phyloP scores from a whole-genome alignment of 2,797 vertebrate genomes.

The Characodon lateralis region DNA sequence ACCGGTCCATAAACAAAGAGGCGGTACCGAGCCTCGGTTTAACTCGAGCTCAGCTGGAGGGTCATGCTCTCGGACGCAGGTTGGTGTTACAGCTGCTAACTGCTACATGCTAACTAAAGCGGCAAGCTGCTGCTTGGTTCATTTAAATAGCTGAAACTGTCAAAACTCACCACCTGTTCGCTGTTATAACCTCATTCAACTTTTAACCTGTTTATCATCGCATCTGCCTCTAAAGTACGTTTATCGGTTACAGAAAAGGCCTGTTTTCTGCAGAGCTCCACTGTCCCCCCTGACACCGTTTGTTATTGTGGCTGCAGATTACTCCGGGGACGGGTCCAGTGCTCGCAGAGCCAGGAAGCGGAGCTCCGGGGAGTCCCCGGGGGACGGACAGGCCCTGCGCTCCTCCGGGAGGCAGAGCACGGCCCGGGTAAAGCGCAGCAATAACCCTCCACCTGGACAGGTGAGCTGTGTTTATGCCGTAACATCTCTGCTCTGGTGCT shows the following conservation, averaged over 20 bases:
- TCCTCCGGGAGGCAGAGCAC: conserved; percentile 88
- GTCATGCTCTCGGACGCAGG: conserved; percentile 81
- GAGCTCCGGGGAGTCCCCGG: conserved; percentile 82
- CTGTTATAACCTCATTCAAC: not conserved
- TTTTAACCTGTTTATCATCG: not conserved
- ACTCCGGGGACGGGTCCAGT: conserved; percentile 76
- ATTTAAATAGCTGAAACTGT: conserved; percentile 40
- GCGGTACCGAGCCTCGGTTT: not conserved
- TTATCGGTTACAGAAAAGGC: conserved; percentile 3
- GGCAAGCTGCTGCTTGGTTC: conserved; percentile 36
- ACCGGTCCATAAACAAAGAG: not conserved
- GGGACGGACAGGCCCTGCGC: conserved; percentile 86
- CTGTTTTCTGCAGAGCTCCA: not conserved
- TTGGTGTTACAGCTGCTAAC: conserved; percentile 46
- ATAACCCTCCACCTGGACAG: conserved; percentile 77
- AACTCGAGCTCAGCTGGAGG: not conserved
- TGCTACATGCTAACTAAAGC: conserved; percentile 70
- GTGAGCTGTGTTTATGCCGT: not conserved
- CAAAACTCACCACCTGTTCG: not conserved
- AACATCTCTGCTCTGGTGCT: not conserved
- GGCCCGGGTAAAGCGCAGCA: conserved; percentile 76
- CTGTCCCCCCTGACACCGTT: not conserved
- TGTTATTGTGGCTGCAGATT: conserved; percentile 68
- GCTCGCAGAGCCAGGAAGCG: conserved; percentile 88
- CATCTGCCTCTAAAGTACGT: not conserved